Base-by-base conservation (phyloP, 1,140 invertebrate species). In the Ceratitis capitata region DNA sequence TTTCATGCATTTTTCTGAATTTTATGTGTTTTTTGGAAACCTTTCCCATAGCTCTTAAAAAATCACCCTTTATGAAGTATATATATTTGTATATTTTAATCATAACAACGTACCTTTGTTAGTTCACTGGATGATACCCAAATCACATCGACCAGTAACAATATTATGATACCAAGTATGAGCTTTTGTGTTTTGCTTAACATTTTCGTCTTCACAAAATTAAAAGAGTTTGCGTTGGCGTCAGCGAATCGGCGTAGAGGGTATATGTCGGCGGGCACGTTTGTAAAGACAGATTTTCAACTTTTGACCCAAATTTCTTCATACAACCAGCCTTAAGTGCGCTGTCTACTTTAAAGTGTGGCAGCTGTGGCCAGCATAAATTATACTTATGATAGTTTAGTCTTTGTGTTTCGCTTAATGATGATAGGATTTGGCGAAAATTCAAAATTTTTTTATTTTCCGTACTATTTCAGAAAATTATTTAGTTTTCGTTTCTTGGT, bases 101-200 rank as follows among this genome's bases (percentile, higher is more conserved):
- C 23, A 32, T 32, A 35, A 5, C 45, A 39, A 78, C 42, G 91
- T 92, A 97, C 97, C 94, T 97, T 95, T 82, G 96, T 97, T 16
- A 98, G 92, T 92, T 98, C 96, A 26, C 95, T 96, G 49, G 96
- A 97, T 10, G 95, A 95, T 3, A 98, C 97, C 96, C 97, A 97
- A 86, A 98, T 96, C 35, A 98, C 92, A 92, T 98, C 96, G 64
- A 98, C 97, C 84, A 97, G 92, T 26, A 97, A 89, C 49, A 98
- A 92, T 87, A 98, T 93, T 85, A 96, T 92, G 82, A 96, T 93
- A 85, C 97, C 97, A 49, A 97, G 91, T 86, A 96, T 91, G 16
- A 98, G 93, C 86, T 96, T 94, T 89, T 97, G 96, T 58, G 94
- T 94, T 92, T 94, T 95, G 87, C 93, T 95, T 91, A 95, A 47